These are phyloP conservation scores for Eclectus roratus DNA, from an alignment of 2,113 vertebrate species.

Conservation along the genomic window DNA sequence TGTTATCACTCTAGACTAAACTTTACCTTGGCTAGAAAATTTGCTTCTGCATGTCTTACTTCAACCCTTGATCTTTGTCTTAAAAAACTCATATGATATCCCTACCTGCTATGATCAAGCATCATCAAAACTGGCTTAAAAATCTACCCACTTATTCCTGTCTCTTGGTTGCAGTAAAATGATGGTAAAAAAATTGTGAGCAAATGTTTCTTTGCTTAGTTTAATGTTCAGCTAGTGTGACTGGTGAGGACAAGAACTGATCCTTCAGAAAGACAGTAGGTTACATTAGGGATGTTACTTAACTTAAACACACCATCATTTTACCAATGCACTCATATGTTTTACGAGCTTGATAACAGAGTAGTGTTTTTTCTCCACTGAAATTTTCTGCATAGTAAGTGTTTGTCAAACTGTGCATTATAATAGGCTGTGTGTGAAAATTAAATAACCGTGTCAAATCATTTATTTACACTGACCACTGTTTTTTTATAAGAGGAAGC, in stretches of 20 bases:
- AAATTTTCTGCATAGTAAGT: background rate
- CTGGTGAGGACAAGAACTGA: background rate
- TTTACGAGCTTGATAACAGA: background rate
- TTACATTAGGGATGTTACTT: background rate
- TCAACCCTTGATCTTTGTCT: background rate
- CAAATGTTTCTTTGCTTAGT: background rate
- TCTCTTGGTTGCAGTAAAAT: background rate
- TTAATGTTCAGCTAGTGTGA: background rate
- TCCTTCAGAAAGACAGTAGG: background rate
- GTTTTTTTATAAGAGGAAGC: background rate
- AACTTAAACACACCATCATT: background rate
- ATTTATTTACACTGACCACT: background rate
- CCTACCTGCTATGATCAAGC: background rate
- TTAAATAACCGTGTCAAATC: background rate
- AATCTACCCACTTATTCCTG: background rate
- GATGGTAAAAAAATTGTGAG: background rate
- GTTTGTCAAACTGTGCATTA: background rate
- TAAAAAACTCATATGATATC: background rate
- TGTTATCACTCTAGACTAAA: background rate
- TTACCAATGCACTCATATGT: background rate
- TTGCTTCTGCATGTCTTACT: background rate
- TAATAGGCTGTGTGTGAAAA: background rate
- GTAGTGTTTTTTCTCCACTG: background rate
- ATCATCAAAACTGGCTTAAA: background rate
- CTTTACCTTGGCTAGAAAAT: background rate